phyloP scores from a whole-genome alignment of 1,140 invertebrate species.

The Manduca sexta region DNA sequence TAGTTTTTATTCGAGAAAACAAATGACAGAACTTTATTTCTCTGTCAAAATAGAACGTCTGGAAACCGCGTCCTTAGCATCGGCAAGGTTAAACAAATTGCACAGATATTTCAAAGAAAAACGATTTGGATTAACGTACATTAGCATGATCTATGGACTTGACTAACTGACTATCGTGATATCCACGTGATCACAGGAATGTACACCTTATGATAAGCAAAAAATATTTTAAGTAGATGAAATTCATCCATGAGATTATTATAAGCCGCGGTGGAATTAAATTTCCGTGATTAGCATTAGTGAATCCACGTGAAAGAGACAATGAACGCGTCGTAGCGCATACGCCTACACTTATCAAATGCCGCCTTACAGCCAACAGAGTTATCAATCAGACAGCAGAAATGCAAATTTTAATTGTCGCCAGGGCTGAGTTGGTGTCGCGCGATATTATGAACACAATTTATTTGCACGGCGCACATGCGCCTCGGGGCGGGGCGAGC shows the following conservation, averaged over 20 bases:
- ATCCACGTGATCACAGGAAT: not conserved
- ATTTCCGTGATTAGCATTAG: too few relatives aligned
- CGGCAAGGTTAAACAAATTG: conserved; percentile 10
- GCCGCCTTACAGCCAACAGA: conserved; percentile 48
- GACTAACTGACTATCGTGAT: too few relatives aligned
- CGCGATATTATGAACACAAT: conserved; percentile 55
- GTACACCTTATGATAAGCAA: too few relatives aligned
- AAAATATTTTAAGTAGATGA: too few relatives aligned
- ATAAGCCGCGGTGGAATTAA: too few relatives aligned
- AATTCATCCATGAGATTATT: too few relatives aligned
- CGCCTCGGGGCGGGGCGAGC: conserved; percentile 27
- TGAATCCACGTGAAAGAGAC: too few relatives aligned
- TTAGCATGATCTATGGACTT: too few relatives aligned
- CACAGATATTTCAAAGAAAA: not conserved
- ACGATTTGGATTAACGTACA: too few relatives aligned
- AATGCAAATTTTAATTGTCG: conserved; percentile 69
- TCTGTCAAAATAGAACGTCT: conserved; percentile 25
- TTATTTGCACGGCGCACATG: conserved; percentile 33
- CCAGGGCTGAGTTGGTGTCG: conserved; percentile 39
- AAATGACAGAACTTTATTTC: conserved; percentile 32
- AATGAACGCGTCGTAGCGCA: not conserved
- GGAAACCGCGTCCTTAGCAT: conserved; percentile 10
- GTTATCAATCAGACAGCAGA: conserved; percentile 62
- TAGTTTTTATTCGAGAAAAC: conserved; percentile 25
- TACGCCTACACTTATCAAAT: conserved; percentile 27